Evolutionary conservation across 2,113 vertebrate species (phyloP), one percentile per base, ranked within the genome.

Genomic region (Strix uralensis): DNA sequence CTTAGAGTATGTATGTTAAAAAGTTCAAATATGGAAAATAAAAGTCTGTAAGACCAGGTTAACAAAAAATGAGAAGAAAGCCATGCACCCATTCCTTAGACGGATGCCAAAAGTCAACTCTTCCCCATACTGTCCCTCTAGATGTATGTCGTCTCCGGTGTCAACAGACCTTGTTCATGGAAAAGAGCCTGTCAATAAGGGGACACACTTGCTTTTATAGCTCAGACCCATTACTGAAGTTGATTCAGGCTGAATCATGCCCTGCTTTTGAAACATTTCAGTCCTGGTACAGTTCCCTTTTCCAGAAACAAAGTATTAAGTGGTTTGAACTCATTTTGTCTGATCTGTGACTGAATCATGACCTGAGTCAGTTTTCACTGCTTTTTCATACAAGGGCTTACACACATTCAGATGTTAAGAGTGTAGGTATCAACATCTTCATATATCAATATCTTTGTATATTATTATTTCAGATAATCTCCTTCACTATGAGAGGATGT

Each of bases 1-100:
- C 4, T 58, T 61, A 69, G 51, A 44, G 20, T 77, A n/a, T 2
- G 1, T 57, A 16, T 0, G 0, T 30, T 54, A 26, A 54, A 59
- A 90, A 55, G 8, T 75, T 92, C 22, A 38, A 34, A 22, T 63
- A 23, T 3, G 4, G 44, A 47, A 6, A 42, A 13, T n/a, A 57
- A 29, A 59, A 70, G 13, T 79, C 38, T 40, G 6, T 74, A 62
- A 63, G n/a, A 86, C 51, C 7, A 72, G 10, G 9, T 77, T 26
- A 69, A 77, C 16, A 30, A 66, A 72, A 88, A 66, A 10, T 14
- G 6, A 51, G 15, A 73, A 57, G n/a, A 23, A 75, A 62, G 15
- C 32, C 1, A 0, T 42, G 44, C 20, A 73, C 6, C 16, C 3
- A 1, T 72, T 83, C 10, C 51, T 79, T 46, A 36, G n/a, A 25